Base-by-base conservation (phyloP, 2,113 vertebrate species). In the Triplophysa tibetana region DNA sequence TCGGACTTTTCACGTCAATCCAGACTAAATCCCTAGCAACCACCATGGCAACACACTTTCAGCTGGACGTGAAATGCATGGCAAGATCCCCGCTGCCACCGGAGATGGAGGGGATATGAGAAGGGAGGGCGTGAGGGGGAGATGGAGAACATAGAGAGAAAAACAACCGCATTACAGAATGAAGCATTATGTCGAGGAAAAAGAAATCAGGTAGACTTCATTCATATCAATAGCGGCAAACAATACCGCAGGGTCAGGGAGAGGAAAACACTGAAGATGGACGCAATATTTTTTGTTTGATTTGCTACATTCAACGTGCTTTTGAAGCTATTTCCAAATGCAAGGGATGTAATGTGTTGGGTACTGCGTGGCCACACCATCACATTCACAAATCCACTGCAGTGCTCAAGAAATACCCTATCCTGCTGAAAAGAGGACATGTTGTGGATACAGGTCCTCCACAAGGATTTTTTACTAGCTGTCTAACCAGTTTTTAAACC, bases 21-120 rank as follows among this genome's bases (percentile, higher is more conserved):
- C 82, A 66, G 86, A 79, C 89, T 93, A 92, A 93, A 92, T 92
- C 93, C 92, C 89, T 93, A 93, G 93, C 92, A 93, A 94, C 91
- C 92, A 91, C 89, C 93, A 90, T 93, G 91, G 92, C 93, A 94
- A 94, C 92, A 90, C 92, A 89, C 86, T 88, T 89, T 73, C 83
- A 83, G 87, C 85, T 87, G 85, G 87, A 93, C 91, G 91, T 94
- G 92, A 89, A 92, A 86, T 90, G 92, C 91, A 93, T 94, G 83
- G 87, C 77, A 93, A 93, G 90, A 89, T 89, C 84, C 85, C 77
- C 81, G 74, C 87, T 62, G 83, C 89, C 86, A 89, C 84, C 81
- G 86, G 87, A 69, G 83, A 87, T 80, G 68, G 81, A 75, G 83
- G 79, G 86, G 79, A 73, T 48, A 60, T 21, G 10, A 77, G 72